Percentiles rank a stretch among this genome's conserved stretches.
phyloP scores from a whole-genome alignment of 1,140 invertebrate species.

The Tetraneura akinire region DNA sequence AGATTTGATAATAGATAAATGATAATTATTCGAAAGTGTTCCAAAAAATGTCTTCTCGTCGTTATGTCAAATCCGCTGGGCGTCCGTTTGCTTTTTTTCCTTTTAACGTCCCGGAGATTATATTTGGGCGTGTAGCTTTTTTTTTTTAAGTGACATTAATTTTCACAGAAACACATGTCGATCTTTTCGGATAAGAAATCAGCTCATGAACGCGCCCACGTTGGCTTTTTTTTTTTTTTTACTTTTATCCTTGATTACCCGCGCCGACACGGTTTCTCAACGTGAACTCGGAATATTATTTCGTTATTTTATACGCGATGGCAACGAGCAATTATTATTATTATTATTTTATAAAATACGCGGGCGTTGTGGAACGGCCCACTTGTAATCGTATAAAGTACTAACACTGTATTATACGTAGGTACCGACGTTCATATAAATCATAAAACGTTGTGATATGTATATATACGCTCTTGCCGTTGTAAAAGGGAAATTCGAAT shows the following conservation, averaged over 20 bases:
- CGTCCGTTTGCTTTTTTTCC: neutral
- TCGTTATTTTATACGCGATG: neutral
- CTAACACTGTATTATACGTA: too few species aligned
- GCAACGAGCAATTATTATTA: constrained; percentile 19
- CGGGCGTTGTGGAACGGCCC: neutral
- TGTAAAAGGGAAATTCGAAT: too few species aligned
- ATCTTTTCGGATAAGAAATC: constrained; percentile 42
- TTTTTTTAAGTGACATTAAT: constrained; percentile 21
- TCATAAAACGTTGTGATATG: too few species aligned
- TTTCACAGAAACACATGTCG: constrained; percentile 26
- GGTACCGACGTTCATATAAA: too few species aligned
- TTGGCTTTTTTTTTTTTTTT: neutral
- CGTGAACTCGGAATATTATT: neutral
- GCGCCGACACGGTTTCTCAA: constrained; percentile 7
- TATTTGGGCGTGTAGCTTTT: neutral
- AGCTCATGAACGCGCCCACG: constrained; percentile 6
- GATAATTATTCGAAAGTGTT: too few species aligned
- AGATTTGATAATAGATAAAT: too few species aligned
- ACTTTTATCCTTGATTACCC: neutral
- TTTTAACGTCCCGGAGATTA: neutral
- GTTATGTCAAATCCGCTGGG: neutral
- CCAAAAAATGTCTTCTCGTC: too few species aligned
- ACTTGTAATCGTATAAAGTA: neutral
- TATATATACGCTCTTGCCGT: too few species aligned
- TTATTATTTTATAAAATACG: neutral